phyloP scores from a whole-genome alignment of 2,113 vertebrate genomes.

The Sardina pilchardus region DNA sequence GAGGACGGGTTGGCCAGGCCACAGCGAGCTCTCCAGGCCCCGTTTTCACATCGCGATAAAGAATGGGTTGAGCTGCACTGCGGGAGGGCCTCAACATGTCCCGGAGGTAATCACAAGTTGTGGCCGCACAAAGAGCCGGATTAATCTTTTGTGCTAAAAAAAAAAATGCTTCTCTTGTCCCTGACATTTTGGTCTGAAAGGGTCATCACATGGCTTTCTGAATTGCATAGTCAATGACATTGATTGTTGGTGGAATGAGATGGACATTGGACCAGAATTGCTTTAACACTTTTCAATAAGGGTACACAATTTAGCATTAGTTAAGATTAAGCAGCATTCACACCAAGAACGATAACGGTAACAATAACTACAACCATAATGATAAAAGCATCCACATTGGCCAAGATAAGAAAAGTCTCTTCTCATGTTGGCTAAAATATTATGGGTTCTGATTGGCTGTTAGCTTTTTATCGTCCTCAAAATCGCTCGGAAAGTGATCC shows the following conservation, averaged over 20 bases:
- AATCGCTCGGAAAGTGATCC: too few relatives aligned
- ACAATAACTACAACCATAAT: too few relatives aligned
- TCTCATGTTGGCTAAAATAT: too few relatives aligned
- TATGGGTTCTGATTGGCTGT: too few relatives aligned
- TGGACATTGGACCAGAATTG: not conserved
- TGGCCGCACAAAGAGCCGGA: not conserved
- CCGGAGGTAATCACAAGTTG: slow-evolving; percentile 8
- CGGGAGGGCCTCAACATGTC: not conserved
- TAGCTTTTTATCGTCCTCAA: too few relatives aligned
- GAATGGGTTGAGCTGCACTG: not conserved
- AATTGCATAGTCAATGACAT: slow-evolving; percentile 14
- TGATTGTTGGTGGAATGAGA: not conserved
- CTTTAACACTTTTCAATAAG: too few relatives aligned
- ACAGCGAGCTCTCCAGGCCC: not conserved
- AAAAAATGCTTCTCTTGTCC: not conserved
- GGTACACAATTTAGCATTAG: too few relatives aligned
- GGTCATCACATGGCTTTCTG: not conserved
- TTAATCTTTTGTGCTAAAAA: slow-evolving; percentile 8
- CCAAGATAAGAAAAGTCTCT: too few relatives aligned
- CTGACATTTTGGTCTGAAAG: slow-evolving; percentile 12
- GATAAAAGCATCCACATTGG: too few relatives aligned
- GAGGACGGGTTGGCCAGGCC: not conserved
- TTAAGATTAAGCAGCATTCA: too few relatives aligned
- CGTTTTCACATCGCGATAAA: slow-evolving; percentile 4
- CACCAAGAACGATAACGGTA: too few relatives aligned